Base-by-base conservation (phyloP, 2,797 vertebrate genomes). In the Chaetophractus vellerosus region DNA sequence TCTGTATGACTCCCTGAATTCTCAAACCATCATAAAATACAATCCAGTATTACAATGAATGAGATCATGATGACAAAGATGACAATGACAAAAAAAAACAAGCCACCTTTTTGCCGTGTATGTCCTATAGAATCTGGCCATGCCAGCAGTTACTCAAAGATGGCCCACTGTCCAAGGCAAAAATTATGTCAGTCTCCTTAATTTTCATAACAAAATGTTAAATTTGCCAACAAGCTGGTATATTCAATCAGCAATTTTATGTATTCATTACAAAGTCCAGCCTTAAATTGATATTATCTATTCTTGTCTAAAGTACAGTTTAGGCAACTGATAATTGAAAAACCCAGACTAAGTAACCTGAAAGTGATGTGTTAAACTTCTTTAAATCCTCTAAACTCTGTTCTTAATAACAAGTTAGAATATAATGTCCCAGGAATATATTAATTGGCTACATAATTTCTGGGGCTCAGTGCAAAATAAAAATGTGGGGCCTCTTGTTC, bases 231-330 rank as follows among this genome's bases (percentile, higher is more conserved):
- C 76, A 68, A 86, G 69, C 26, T 74, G 23, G 15, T 82, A 72
- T 72, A 50, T 63, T 88, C 61, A 76, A 69, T 90, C 68, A 72
- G 41, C 61, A 82, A 61, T 50, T 95, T 93, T 74, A 91, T 8
- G 57, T 14, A 87, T 23, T 94, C 66, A 71, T 82, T 76, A 76
- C 36, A 26, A 91, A 84, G 48, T 84, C 48, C 18, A 71, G 16
- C 90, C 90, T 94, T 71, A 90, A 78, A 66, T 68, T 59, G 64
- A 14, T 76, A 93, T 19, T 31, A 76, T 82, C 45, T 19, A 2
- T 45, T 97, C 69, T 71, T 93, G n/a, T 31, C 66, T 92, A 89
- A 91, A 66, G 15, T 61, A 78, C 28, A 90, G 41, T 83, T 88
- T 86, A 90, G 18, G 48, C 23, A 87, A 69, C 19, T 9, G 71